Evolutionary conservation across 2,888 invertebrate genomes (phyloP).

Genomic region (Anarsia innoxiella): DNA sequence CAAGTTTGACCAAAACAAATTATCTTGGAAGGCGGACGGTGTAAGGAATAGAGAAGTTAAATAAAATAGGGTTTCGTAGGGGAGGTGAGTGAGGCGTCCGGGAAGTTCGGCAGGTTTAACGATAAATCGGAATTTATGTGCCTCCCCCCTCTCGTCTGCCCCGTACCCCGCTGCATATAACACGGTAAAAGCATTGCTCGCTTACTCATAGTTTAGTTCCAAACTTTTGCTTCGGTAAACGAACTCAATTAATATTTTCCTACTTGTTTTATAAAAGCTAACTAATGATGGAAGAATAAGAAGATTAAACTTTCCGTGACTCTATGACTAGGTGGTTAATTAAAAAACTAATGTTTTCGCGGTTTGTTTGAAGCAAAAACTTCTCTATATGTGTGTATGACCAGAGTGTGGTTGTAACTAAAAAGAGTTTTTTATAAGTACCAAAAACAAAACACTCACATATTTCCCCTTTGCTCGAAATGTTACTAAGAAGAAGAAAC

Average conservation of each 20-base stretch:
- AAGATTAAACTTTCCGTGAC: too few species aligned
- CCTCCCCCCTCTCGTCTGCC: conserved; percentile 33
- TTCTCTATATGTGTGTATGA: too few species aligned
- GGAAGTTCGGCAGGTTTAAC: conserved; percentile 65
- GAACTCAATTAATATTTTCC: conserved; percentile 6
- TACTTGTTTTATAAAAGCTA: neutral
- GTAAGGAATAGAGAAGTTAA: conserved; percentile 56
- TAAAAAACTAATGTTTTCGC: too few species aligned
- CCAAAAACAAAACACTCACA: too few species aligned
- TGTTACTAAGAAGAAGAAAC: too few species aligned
- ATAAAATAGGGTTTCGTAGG: conserved; percentile 59
- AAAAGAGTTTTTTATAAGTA: too few species aligned
- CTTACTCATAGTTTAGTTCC: conserved; percentile 19
- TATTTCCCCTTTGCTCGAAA: too few species aligned
- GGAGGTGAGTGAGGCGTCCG: conserved; percentile 56
- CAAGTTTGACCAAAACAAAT: conserved; percentile 25
- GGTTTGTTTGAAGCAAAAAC: too few species aligned
- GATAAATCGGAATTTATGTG: conserved; percentile 68
- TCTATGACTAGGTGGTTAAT: too few species aligned
- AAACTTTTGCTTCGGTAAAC: conserved; percentile 7
- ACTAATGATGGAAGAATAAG: neutral
- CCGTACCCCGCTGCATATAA: conserved; percentile 25
- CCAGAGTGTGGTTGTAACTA: too few species aligned
- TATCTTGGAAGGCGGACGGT: conserved; percentile 41
- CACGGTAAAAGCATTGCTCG: conserved; percentile 45